Percentiles rank a stretch among this genome's conserved stretches.
These are phyloP conservation scores for Dichetophora obliterata DNA, from an alignment of 2,888 invertebrate species.

Conservation along the genomic window DNA sequence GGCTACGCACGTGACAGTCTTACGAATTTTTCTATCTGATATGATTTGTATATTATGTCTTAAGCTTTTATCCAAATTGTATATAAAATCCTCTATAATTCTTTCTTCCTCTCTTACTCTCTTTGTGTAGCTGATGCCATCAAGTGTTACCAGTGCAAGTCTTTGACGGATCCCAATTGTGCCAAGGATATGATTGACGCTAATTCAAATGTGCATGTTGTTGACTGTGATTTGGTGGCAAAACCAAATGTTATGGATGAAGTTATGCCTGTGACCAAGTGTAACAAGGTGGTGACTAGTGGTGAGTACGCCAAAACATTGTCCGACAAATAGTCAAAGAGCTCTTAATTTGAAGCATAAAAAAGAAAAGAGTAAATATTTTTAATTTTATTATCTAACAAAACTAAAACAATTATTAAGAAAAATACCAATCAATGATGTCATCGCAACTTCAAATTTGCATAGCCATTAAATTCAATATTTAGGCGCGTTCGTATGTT, in stretches of 20 bases:
- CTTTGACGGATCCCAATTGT: slow-evolving; percentile 62
- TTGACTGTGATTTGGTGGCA: slow-evolving; percentile 60
- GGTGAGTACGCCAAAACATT: slow-evolving; percentile 56
- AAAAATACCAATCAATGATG: slow-evolving; percentile 10
- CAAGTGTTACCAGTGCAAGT: slow-evolving; percentile 66
- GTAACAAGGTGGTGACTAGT: slow-evolving; percentile 65
- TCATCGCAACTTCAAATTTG: not conserved
- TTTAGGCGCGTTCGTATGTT: not conserved
- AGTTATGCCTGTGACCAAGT: slow-evolving; percentile 63
- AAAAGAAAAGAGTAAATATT: not conserved
- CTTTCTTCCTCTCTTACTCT: slow-evolving; percentile 15
- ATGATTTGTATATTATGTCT: not conserved
- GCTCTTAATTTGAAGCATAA: not conserved
- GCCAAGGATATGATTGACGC: slow-evolving; percentile 59
- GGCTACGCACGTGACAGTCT: too few relatives aligned
- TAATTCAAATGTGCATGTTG: slow-evolving; percentile 56
- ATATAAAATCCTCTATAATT: not conserved
- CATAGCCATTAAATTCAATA: too few relatives aligned
- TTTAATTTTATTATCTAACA: not conserved
- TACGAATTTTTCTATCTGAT: not conserved
- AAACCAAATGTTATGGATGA: slow-evolving; percentile 58
- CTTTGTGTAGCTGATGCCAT: slow-evolving; percentile 65
- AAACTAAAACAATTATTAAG: not conserved
- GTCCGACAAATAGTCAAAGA: not conserved
- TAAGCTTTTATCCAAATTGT: too few relatives aligned